Percentiles rank a stretch among this genome's conserved stretches.
Conservation (phyloP, 1,140 invertebrate genomes). For the Augochlora pura region DNA sequence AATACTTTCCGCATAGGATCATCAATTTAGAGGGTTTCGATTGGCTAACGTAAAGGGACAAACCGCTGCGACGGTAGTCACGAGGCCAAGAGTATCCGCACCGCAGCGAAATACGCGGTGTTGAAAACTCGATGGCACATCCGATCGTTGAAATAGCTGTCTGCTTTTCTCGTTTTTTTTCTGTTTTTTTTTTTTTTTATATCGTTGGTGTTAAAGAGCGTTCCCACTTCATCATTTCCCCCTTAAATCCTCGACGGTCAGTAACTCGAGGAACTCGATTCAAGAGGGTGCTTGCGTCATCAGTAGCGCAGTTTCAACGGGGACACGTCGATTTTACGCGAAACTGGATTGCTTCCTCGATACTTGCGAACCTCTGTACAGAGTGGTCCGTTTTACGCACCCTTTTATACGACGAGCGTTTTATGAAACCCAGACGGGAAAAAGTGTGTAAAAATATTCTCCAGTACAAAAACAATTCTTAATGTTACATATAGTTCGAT, state of each 20-base stretch:
- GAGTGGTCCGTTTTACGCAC: background rate
- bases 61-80: background rate
- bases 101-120: too few relatives aligned
- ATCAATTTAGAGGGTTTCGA: slow-evolving; percentile 25
- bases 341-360: background rate
- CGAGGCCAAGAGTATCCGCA: too few relatives aligned
- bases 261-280: slow-evolving; percentile 16
- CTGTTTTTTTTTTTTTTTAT: background rate
- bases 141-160: background rate
- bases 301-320: background rate
- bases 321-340: slow-evolving; percentile 2
- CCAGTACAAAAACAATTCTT: too few relatives aligned
- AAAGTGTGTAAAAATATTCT: too few relatives aligned
- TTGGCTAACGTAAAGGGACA: slow-evolving; percentile 3
- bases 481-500: too few relatives aligned
- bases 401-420: background rate
- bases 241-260: background rate
- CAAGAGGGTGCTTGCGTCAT: slow-evolving; percentile 3
- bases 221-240: background rate
- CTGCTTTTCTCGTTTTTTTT: background rate
- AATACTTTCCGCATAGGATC: slow-evolving; percentile 1
- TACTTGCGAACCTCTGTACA: too few relatives aligned
- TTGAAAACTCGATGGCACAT: background rate
- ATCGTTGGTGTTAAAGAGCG: background rate
- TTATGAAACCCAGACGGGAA: background rate